Percentiles rank a stretch among this genome's conserved stretches.
These are phyloP conservation scores for Fistularia tabacaria DNA, from an alignment of 2,797 vertebrate species.

Conservation along the genomic window DNA sequence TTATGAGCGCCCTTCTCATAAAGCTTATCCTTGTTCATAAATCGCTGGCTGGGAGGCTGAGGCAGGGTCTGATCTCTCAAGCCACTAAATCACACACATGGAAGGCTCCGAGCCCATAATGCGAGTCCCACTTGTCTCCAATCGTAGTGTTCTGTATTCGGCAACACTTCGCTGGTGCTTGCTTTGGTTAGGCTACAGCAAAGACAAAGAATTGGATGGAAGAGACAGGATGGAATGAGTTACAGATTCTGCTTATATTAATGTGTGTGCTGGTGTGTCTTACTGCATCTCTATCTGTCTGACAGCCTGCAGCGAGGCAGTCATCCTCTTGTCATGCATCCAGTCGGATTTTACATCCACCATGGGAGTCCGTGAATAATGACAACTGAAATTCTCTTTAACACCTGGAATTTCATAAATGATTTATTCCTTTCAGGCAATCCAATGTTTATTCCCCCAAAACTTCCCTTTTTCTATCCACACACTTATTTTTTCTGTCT, in stretches of 20 bases:
- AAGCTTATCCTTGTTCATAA: conserved; percentile 59
- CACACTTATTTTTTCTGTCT: neutral
- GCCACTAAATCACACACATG: conserved; percentile 56
- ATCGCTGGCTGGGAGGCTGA: conserved; percentile 57
- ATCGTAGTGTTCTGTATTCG: conserved; percentile 69
- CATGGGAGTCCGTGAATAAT: conserved; percentile 15
- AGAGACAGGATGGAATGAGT: conserved; percentile 18
- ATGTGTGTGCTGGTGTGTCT: conserved; percentile 19
- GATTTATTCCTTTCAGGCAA: too few relatives aligned
- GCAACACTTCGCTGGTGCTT: conserved; percentile 66
- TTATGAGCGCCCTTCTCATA: conserved; percentile 61
- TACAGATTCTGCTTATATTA: conserved; percentile 7
- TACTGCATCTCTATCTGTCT: conserved; percentile 24
- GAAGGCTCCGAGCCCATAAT: conserved; percentile 48
- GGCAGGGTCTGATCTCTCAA: conserved; percentile 44
- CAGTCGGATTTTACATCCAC: conserved; percentile 19
- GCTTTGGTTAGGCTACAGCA: conserved; percentile 36
- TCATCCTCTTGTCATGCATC: conserved; percentile 39
- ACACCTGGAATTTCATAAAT: too few relatives aligned
- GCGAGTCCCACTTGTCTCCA: conserved; percentile 65
- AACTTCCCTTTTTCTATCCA: too few relatives aligned
- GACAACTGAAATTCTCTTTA: too few relatives aligned
- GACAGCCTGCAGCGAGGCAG: conserved; percentile 41
- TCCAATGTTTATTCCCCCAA: neutral
- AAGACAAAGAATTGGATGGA: neutral